Conservation (phyloP, 2,113 vertebrate genomes). For the Spermophilus dauricus region DNA sequence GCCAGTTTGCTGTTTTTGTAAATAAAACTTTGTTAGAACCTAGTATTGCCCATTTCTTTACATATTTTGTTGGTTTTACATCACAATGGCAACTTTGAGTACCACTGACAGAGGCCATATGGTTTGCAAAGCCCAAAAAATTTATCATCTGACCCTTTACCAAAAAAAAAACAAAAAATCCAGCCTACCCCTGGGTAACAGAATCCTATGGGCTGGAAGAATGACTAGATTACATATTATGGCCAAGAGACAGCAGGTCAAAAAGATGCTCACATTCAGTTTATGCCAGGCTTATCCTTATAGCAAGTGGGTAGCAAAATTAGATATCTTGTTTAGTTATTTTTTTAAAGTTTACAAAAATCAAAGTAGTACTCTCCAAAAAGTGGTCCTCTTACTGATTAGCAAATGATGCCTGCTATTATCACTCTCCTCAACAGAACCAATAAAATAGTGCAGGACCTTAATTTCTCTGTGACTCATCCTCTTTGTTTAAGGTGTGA, state of each 20-base stretch:
- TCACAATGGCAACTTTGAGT: neutral
- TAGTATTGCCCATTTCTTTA: neutral
- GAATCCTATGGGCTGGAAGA: neutral
- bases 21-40: constrained; percentile 51
- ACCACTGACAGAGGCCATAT: neutral
- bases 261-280: neutral
- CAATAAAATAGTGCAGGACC: neutral
- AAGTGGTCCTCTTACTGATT: neutral
- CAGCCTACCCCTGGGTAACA: neutral
- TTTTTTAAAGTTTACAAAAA: constrained; percentile 34
- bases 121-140: neutral
- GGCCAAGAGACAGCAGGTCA: neutral
- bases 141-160: neutral
- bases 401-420: neutral
- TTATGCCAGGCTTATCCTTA: neutral
- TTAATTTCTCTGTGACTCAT: neutral
- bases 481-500: neutral
- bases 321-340: neutral
- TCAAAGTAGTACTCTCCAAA: neutral
- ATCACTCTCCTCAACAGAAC: neutral
- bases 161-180: neutral
- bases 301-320: neutral
- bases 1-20: neutral
- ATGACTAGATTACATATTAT: neutral
- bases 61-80: constrained; percentile 17